These are phyloP conservation scores for Triplophysa tibetana DNA, from an alignment of 2,113 vertebrate genomes.

Conservation along the genomic window DNA sequence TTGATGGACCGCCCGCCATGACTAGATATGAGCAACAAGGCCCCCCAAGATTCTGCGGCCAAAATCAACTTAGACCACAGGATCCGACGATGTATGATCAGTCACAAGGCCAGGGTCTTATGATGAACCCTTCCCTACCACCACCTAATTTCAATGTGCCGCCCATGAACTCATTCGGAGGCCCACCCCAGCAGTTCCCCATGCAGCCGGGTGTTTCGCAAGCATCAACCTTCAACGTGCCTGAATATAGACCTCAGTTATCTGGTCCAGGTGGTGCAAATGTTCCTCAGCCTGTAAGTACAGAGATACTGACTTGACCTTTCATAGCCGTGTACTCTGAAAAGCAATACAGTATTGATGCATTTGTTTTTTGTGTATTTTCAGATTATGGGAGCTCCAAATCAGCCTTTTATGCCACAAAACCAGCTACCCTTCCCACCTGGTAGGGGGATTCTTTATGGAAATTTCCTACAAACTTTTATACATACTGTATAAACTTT, in stretches of 20 bases:
- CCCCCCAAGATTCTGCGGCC: slow-evolving; percentile 68
- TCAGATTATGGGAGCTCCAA: slow-evolving; percentile 66
- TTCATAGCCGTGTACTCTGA: neutral
- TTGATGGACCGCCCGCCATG: slow-evolving; percentile 76
- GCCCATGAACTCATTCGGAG: slow-evolving; percentile 77
- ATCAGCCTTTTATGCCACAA: slow-evolving; percentile 81
- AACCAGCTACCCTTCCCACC: slow-evolving; percentile 82
- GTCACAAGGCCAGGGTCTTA: slow-evolving; percentile 75
- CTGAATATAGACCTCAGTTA: slow-evolving; percentile 77
- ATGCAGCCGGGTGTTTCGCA: slow-evolving; percentile 74
- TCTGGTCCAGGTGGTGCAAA: slow-evolving; percentile 78
- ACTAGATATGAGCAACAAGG: slow-evolving; percentile 80
- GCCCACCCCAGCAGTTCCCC: slow-evolving; percentile 78
- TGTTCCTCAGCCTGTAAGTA: slow-evolving; percentile 81
- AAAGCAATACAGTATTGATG: neutral
- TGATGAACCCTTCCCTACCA: slow-evolving; percentile 68
- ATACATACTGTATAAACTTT: too few relatives aligned
- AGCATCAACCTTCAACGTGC: slow-evolving; percentile 82
- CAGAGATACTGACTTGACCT: neutral
- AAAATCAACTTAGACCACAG: slow-evolving; percentile 75
- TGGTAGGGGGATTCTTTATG: slow-evolving; percentile 68
- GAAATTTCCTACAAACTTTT: too few relatives aligned
- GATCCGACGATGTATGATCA: slow-evolving; percentile 78
- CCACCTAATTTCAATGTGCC: slow-evolving; percentile 74
- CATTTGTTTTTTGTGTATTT: slow-evolving; percentile 1